Base-by-base conservation (phyloP, 2,888 invertebrate species). In the Cenopis cana region DNA sequence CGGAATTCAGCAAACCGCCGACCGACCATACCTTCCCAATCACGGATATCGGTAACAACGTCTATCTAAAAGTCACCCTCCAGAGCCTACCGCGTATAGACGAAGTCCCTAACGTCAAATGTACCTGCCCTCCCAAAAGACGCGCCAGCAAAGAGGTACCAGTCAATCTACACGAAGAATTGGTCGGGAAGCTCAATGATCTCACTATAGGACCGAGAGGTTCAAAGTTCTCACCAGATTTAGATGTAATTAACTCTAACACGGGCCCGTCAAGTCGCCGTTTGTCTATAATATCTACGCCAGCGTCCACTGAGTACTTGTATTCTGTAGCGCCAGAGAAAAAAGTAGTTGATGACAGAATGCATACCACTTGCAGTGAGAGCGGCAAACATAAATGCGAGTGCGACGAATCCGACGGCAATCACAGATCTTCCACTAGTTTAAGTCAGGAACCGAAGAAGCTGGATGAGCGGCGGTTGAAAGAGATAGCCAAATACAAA, bases 361-460 rank as follows among this genome's bases (percentile, higher is more conserved):
- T 96, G 94, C 94, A 95, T 76, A 95, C 95, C 0, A 92, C 94
- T 0, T 97, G 97, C 87, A 95, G 95, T 76, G 95, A 96, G 76
- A 96, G 95, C 72, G 97, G 96, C 0, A 97, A 96, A 83, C 97
- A 97, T 84, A 95, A 95, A 76, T 97, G 97, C 86, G 95, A 94
- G 68, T 96, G 96, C 81, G 95, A 96, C 46, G 96, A 96, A 78
- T 95, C 96, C 2, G 95, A 95, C 78, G 89, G 82, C 49, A 91
- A 81, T 76, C 79, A 76, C 55, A 77, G 76, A 73, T 80, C 80
- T 82, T 82, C 79, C 82, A 82, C 75, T 80, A 82, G 76, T 76
- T 73, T 74, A 77, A 80, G 74, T 69, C 81, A 78, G 54, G 85
- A 86, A 68, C 74, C 87, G 46, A 91, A 90, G 76, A 89, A 86